Base-by-base conservation (phyloP, 1,140 invertebrate genomes). In the Polyergus mexicanus region DNA sequence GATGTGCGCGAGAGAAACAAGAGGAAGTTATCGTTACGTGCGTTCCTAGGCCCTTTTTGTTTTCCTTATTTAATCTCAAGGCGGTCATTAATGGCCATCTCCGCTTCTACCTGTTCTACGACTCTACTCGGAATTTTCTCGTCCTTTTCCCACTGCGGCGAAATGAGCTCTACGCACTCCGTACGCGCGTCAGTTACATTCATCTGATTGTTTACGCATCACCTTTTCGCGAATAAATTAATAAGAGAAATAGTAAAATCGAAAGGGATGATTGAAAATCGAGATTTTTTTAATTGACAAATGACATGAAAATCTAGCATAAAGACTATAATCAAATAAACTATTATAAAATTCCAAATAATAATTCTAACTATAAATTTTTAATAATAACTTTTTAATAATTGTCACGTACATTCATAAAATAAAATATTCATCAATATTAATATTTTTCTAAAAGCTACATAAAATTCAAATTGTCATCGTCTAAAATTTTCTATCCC, bases 61-160 rank as follows among this genome's bases (percentile, higher is more conserved):
- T 65, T 77, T 77, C 11, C 38, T 77, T 77, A 65, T 77, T 65
- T 41, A 65, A 65, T 65, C 38, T 76, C 75, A 47, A 65, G 75
- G 38, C 60, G 41, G 38, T 65, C 60, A 77, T 77, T 77, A 77
- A 77, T 58, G 75, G 51, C 38, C 75, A 65, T 77, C 60, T 32
- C 25, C 60, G 60, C 60, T 28, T 32, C 58, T 77, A 65, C 60
- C 75, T 77, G 38, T 8, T 65, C 75, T 65, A 44, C 74, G 51
- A 75, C 58, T 44, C 25, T 60, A 77, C 58, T 77, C 25, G 25
- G 60, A n/a, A 77, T 77, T 77, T 77, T 28, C 75, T 77, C 28
- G 60, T 77, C 38, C 60, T 77, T 65, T 28, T 77, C 65, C 75
- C 32, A 38, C 56, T 38, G 58, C 38, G 58, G 41, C 11, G 3